Conservation (phyloP, 2,888 invertebrate species). For the Serrognathus titanus region DNA sequence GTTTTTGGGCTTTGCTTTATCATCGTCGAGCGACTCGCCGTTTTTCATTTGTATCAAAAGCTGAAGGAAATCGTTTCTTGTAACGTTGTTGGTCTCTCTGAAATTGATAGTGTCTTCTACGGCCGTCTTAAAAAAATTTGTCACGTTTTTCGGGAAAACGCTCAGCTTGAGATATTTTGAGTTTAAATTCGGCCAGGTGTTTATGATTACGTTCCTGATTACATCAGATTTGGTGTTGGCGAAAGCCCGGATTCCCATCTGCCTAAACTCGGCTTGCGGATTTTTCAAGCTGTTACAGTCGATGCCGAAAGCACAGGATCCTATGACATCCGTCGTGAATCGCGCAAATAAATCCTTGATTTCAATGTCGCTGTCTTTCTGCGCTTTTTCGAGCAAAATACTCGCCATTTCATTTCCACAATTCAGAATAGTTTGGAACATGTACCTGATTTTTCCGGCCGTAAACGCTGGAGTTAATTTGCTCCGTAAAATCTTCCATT, state of each 20-base stretch:
- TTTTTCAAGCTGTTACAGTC: conserved; percentile 55
- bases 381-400: conserved; percentile 31
- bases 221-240: conserved; percentile 23
- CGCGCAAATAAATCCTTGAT: conserved; percentile 52
- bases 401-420: conserved; percentile 52
- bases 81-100: conserved; percentile 46
- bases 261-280: conserved; percentile 50
- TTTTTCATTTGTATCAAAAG: conserved; percentile 51
- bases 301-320: conserved; percentile 57
- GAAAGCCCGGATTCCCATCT: conserved; percentile 27
- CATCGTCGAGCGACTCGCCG: conserved; percentile 30
- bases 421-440: conserved; percentile 56
- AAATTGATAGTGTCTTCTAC: conserved; percentile 47
- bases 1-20: neutral
- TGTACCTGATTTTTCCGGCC: conserved; percentile 59
- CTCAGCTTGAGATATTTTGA: conserved; percentile 23
- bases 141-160: conserved; percentile 25
- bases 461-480: conserved; percentile 64
- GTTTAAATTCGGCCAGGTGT: conserved; percentile 29
- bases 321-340: conserved; percentile 58
- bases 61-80: conserved; percentile 54
- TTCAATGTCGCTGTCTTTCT: conserved; percentile 18
- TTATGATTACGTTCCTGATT: conserved; percentile 24
- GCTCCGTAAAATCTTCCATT: conserved; percentile 59
- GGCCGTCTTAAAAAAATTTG: conserved; percentile 34